These are phyloP conservation scores for Pandemis cinnamomeana DNA, from an alignment of 2,888 invertebrate species.

Conservation along the genomic window DNA sequence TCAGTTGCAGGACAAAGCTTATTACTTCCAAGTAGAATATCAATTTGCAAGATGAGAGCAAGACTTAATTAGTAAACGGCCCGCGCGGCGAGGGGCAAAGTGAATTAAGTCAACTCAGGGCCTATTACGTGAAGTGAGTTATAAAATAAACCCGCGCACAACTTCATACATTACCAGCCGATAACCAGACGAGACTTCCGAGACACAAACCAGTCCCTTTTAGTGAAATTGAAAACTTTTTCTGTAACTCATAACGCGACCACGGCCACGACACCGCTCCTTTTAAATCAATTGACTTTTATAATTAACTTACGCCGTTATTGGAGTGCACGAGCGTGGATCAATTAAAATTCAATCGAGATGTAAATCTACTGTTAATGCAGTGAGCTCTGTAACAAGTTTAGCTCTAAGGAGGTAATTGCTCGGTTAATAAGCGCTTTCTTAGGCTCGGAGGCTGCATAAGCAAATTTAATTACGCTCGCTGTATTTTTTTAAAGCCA, in stretches of 20 bases:
- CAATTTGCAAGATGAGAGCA: slow-evolving; percentile 52
- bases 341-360: slow-evolving; percentile 80
- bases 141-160: slow-evolving; percentile 82
- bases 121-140: slow-evolving; percentile 83
- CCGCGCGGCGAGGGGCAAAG: slow-evolving; percentile 64
- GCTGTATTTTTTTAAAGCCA: background rate
- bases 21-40: slow-evolving; percentile 39
- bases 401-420: slow-evolving; percentile 69
- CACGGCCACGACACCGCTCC: slow-evolving; percentile 78
- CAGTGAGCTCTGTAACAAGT: slow-evolving; percentile 55
- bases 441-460: slow-evolving; percentile 2
- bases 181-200: slow-evolving; percentile 85
- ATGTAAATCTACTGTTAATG: slow-evolving; percentile 75
- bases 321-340: slow-evolving; percentile 78
- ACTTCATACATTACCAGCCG: slow-evolving; percentile 85
- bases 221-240: slow-evolving; percentile 86
- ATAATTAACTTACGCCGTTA: slow-evolving; percentile 82
- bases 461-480: slow-evolving; percentile 1
- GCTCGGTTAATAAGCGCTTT: slow-evolving; percentile 54
- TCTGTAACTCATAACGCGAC: slow-evolving; percentile 82
- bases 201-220: slow-evolving; percentile 85
- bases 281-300: slow-evolving; percentile 84
- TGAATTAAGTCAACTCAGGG: slow-evolving; percentile 77
- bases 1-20: slow-evolving; percentile 12
- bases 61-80: slow-evolving; percentile 67